Percentiles rank a stretch among this genome's conserved stretches.
These are phyloP conservation scores for Polylopha cassiicola DNA, from an alignment of 2,888 invertebrate species.

Conservation along the genomic window DNA sequence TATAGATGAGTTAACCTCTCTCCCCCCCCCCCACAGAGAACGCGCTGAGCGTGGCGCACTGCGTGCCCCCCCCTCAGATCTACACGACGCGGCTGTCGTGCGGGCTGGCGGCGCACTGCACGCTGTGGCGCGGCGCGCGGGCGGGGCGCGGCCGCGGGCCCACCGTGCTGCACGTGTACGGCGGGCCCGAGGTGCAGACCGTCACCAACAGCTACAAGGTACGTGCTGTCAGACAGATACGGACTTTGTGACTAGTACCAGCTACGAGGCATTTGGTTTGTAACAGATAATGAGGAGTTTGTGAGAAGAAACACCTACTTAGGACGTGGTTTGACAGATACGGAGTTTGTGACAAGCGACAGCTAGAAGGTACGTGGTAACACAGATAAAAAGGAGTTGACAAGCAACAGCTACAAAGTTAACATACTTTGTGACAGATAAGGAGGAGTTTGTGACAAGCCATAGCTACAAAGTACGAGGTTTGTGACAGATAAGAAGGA, in stretches of 20 bases:
- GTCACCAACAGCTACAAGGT: conserved; percentile 97
- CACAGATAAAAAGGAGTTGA: too few relatives aligned
- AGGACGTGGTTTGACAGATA: too few relatives aligned
- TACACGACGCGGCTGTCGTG: conserved; percentile 57
- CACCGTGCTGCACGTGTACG: conserved; percentile 97
- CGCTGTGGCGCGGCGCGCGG: conserved; percentile 86
- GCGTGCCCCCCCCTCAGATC: conserved; percentile 56
- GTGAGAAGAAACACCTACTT: too few relatives aligned
- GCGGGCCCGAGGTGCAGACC: conserved; percentile 98
- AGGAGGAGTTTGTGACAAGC: conserved; percentile 30
- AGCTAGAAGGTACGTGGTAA: too few relatives aligned
- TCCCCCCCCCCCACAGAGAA: conserved; percentile 36
- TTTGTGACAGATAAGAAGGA: background rate
- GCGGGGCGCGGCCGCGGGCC: conserved; percentile 83
- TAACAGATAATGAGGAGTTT: background rate
- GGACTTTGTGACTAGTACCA: conserved; percentile 28
- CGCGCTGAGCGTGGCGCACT: conserved; percentile 35
- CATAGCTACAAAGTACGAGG: background rate
- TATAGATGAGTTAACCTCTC: background rate
- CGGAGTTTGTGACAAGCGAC: too few relatives aligned
- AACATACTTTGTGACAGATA: conserved; percentile 21
- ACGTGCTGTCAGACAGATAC: conserved; percentile 20
- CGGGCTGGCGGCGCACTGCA: conserved; percentile 81
- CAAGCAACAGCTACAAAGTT: conserved; percentile 96
- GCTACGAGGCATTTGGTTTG: background rate